Evolutionary conservation across 2,113 vertebrate species (phyloP), one percentile per base, ranked within the genome.

Genomic region (Dasyurus viverrinus): DNA sequence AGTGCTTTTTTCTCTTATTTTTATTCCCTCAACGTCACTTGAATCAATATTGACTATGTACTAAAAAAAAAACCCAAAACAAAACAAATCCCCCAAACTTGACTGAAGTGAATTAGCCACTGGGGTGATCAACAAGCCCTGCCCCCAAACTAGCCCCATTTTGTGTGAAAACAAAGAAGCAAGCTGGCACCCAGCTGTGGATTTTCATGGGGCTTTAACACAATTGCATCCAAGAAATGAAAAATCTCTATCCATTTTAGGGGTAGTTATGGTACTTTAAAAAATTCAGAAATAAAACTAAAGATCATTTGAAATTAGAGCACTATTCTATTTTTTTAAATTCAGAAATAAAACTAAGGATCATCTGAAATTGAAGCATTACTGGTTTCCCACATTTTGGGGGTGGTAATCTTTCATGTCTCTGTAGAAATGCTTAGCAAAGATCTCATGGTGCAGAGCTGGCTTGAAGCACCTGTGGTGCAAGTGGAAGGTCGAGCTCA

Each of bases 1-100:
- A 98, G 94, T 98, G 97, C 97, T 98, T 97, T 97, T 96, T 94
- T 96, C 98, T 98, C 93, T 95, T 97, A 96, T 97, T 92, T 90
- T 89, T 68, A 46, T 89, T 27, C 92, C 89, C 96, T 94, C 76
- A 90, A 94, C 94, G 50, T 91, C 92, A 97, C 8, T 97, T 97
- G 97, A 96, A 95, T 84, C 36, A 97, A 93, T 97, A 94, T 95
- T 96, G 97, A 91, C 97, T 98, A 95, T 95, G 94, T 98, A 94
- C 97, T 98, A 96, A 98, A 60, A 76, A 16, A 30, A 26, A 76
- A 76, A 76, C 19, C 68, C 16, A 76, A n/a, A 68, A 68, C 14
- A 11, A 76, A 76, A 19, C 27, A 60, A 30, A 27, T 27, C 27
- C 57, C 47, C 95, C 97, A 42, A 91, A 53, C 30, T 93, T 98